Evolutionary conservation across 1,140 invertebrate genomes (phyloP), one percentile per base, ranked within the genome.

Genomic region (Neotoxoptera formosana): DNA sequence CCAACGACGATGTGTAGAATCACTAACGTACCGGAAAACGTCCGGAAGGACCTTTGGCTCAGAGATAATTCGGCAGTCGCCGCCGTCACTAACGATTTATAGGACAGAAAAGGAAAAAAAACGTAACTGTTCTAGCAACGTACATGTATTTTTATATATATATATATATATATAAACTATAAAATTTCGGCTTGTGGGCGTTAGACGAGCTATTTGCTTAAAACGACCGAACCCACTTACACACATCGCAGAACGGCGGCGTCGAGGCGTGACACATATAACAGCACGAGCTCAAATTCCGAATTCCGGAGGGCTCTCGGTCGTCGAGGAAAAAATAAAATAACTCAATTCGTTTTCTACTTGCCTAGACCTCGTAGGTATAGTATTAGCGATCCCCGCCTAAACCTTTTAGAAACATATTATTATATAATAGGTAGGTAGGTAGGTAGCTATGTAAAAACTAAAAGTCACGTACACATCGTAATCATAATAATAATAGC

Each of bases 11-110:
- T 30, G 30, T 76, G 30, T 76, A 76, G n/a, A 34, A n/a, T n/a
- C n/a, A n/a, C 60, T 76, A 76, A 76, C 60, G 30, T 76, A 76
- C 60, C 60, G 60, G 60, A 76, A 76, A 76, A 76, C 60, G n/a
- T 76, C 60, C 60, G 60, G 60, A 76, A 76, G 60, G 60, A n/a
- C n/a, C 60, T 76, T 76, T 76, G 60, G n/a, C 60, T 76, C 60
- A 14, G 60, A 76, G 60, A 76, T 76, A 76, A 76, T 76, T 76
- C 60, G n/a, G n/a, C 60, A 76, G 60, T 76, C 60, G n/a, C 30
- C 30, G 17, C 11, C 60, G 60, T 76, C 60, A 76, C 60, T 76
- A n/a, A 76, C 30, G 60, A 76, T 76, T 76, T 76, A 76, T 76
- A 76, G 30, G 14, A 76, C 60, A 76, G 60, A n/a, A 76, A 76